Conservation (phyloP, 2,888 invertebrate genomes). For the Spodoptera picta region DNA sequence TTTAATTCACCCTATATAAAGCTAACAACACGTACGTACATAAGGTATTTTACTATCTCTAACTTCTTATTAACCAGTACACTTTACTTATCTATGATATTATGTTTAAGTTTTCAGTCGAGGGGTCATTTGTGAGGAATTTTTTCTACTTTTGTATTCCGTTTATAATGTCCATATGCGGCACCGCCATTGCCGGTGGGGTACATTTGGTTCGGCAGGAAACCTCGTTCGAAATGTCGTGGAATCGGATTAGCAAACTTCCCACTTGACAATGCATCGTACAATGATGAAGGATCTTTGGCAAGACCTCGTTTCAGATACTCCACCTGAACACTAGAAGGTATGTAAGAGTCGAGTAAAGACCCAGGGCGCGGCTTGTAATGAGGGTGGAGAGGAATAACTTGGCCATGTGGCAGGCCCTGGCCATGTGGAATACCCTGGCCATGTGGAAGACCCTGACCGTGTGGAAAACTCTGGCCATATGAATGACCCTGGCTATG, state of each 20-base stretch:
- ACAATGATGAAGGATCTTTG: constrained; percentile 79
- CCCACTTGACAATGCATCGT: constrained; percentile 79
- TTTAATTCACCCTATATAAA: constrained; percentile 16
- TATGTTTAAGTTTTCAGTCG: constrained; percentile 41
- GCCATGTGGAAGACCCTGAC: constrained; percentile 69
- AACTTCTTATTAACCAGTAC: constrained; percentile 3
- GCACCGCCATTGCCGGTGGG: constrained; percentile 82
- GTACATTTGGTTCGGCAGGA: constrained; percentile 86
- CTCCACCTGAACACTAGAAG: constrained; percentile 86
- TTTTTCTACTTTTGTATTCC: constrained; percentile 76
- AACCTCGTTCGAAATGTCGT: constrained; percentile 81
- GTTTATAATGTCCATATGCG: constrained; percentile 82
- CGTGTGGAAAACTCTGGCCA: constrained; percentile 37
- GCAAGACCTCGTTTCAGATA: constrained; percentile 82
- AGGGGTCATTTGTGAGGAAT: constrained; percentile 56
- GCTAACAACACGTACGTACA: constrained; percentile 8
- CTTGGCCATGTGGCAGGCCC: constrained; percentile 69
- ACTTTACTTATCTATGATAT: constrained; percentile 15
- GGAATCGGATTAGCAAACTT: constrained; percentile 68
- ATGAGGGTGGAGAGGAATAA: constrained; percentile 50
- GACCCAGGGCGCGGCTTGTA: constrained; percentile 83
- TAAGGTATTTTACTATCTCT: constrained; percentile 1
- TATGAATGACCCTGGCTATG: no score
- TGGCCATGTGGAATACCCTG: constrained; percentile 68
- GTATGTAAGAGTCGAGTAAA: constrained; percentile 89